Evolutionary conservation across 2,888 invertebrate species (phyloP).

Genomic region (Eristalis arbustorum): DNA sequence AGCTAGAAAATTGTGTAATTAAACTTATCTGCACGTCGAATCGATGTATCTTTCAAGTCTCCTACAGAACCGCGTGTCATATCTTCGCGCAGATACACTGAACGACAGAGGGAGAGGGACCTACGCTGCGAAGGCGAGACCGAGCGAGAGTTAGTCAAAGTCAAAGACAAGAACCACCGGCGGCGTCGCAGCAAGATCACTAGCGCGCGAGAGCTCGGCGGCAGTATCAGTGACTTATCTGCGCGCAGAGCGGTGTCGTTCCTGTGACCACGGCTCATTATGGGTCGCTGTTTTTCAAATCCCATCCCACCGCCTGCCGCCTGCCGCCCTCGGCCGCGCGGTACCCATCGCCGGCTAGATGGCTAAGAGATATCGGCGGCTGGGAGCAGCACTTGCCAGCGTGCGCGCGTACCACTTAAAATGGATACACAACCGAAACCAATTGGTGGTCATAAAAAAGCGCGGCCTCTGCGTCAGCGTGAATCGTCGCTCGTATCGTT

Average conservation of each 20-base stretch:
- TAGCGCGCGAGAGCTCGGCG: constrained; percentile 36
- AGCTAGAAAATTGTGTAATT: constrained; percentile 70
- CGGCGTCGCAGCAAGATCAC: constrained; percentile 43
- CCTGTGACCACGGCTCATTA: constrained; percentile 67
- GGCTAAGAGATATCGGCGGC: constrained; percentile 40
- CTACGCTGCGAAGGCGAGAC: neutral
- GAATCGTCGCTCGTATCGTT: constrained; percentile 23
- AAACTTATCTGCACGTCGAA: constrained; percentile 66
- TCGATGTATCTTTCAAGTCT: constrained; percentile 67
- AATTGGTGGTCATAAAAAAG: constrained; percentile 67
- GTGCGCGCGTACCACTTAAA: constrained; percentile 65
- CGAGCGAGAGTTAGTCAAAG: constrained; percentile 16
- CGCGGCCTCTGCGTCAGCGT: constrained; percentile 41
- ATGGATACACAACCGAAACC: constrained; percentile 68
- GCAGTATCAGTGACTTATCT: constrained; percentile 69
- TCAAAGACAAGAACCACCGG: constrained; percentile 61
- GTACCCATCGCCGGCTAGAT: constrained; percentile 34
- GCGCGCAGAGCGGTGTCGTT: constrained; percentile 60
- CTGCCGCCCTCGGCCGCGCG: neutral
- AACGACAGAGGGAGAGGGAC: neutral
- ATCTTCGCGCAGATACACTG: constrained; percentile 40
- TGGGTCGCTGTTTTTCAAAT: constrained; percentile 56
- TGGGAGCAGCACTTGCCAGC: constrained; percentile 58
- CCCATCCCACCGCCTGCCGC: neutral
- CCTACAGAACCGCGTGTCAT: constrained; percentile 65